Percentiles rank a stretch among this genome's conserved stretches.
Conservation (phyloP, 2,888 invertebrate genomes). For the Apotomis turbidana region DNA sequence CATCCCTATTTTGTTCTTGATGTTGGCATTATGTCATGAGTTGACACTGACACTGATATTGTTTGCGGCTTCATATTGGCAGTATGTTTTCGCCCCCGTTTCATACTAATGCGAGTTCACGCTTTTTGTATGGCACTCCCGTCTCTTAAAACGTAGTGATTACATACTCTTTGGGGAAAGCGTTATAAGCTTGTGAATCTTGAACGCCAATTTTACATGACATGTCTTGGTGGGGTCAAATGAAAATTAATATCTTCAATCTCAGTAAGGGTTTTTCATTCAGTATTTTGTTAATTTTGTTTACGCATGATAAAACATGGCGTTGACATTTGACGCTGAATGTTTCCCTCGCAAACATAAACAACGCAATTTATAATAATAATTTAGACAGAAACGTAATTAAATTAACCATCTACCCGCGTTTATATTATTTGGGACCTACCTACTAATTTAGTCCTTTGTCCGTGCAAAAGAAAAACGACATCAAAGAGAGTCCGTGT, state of each 20-base stretch:
- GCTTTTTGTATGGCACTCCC: too few relatives aligned
- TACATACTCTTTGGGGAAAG: too few relatives aligned
- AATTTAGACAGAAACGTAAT: slow-evolving; percentile 18
- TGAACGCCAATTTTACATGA: too few relatives aligned
- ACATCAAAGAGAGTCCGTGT: slow-evolving; percentile 31
- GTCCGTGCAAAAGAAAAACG: slow-evolving; percentile 15
- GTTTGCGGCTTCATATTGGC: too few relatives aligned
- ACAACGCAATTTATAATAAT: slow-evolving; percentile 15
- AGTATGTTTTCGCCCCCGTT: too few relatives aligned
- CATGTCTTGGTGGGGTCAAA: too few relatives aligned
- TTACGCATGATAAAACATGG: background rate
- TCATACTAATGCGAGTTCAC: too few relatives aligned
- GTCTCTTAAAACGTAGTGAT: too few relatives aligned
- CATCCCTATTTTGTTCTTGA: too few relatives aligned
- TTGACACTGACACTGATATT: too few relatives aligned
- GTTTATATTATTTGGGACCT: slow-evolving; percentile 25
- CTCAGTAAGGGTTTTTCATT: background rate
- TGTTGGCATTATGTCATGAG: too few relatives aligned
- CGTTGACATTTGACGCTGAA: slow-evolving; percentile 2
- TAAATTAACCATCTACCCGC: slow-evolving; percentile 16
- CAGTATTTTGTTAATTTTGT: background rate
- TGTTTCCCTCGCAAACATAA: background rate
- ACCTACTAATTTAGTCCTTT: slow-evolving; percentile 32
- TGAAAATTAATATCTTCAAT: background rate
- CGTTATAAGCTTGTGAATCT: too few relatives aligned